These are phyloP conservation scores for Latrodectus elegans DNA, from an alignment of 2,888 invertebrate species.

Conservation along the genomic window DNA sequence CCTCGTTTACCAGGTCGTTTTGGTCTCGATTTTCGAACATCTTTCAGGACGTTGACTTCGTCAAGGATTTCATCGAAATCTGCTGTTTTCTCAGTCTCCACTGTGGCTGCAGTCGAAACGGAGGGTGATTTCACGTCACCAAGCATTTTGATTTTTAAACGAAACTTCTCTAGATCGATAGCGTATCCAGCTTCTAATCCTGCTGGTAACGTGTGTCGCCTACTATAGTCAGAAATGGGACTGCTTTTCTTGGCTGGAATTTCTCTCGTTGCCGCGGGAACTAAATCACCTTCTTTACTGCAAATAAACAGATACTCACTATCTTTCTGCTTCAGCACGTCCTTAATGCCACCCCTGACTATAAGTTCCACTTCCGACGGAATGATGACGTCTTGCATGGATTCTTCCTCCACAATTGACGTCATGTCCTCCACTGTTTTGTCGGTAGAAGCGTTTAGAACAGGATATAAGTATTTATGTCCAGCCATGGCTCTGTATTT, in stretches of 20 bases:
- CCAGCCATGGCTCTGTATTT: slow-evolving; percentile 75
- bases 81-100: neutral
- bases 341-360: slow-evolving; percentile 61
- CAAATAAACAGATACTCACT: slow-evolving; percentile 59
- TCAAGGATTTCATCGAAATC: slow-evolving; percentile 38
- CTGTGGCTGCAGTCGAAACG: neutral
- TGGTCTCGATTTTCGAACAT: slow-evolving; percentile 50
- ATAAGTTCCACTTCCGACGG: slow-evolving; percentile 68
- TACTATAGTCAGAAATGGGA: neutral
- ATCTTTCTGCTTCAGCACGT: slow-evolving; percentile 48
- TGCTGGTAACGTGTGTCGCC: slow-evolving; percentile 56
- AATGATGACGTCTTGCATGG: slow-evolving; percentile 49
- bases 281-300: slow-evolving; percentile 51
- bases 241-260: slow-evolving; percentile 23
- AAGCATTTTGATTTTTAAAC: slow-evolving; percentile 28
- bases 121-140: slow-evolving; percentile 31
- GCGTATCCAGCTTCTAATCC: slow-evolving; percentile 29
- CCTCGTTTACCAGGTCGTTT: slow-evolving; percentile 44
- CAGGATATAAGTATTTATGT: slow-evolving; percentile 82
- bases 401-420: slow-evolving; percentile 49
- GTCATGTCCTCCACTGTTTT: slow-evolving; percentile 37
- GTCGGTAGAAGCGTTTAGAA: slow-evolving; percentile 83
- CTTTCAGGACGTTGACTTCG: slow-evolving; percentile 37
- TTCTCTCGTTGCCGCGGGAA: slow-evolving; percentile 55
- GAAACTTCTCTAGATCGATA: slow-evolving; percentile 11